These are phyloP conservation scores for Lycodopsis pacificus DNA, from an alignment of 2,797 vertebrate species.

Conservation along the genomic window DNA sequence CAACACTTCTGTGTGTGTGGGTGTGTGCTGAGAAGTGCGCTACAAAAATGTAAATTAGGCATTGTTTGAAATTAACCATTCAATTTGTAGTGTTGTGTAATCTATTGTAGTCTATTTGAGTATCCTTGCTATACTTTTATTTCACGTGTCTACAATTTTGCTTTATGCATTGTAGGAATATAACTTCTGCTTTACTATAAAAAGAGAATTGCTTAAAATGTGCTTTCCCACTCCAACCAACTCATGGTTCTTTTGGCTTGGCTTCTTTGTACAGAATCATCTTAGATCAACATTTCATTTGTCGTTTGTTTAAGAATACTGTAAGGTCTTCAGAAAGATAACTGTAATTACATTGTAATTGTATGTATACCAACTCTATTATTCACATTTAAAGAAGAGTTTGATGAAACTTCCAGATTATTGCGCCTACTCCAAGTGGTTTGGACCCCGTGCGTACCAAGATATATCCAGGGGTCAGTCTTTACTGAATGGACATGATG, in stretches of 20 bases:
- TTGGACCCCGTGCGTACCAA: constrained; percentile 49
- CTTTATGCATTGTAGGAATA: constrained; percentile 71
- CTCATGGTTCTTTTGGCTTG: constrained; percentile 79
- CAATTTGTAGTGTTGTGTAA: constrained; percentile 80
- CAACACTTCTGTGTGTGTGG: constrained; percentile 46
- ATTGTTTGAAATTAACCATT: constrained; percentile 71
- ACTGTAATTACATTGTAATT: constrained; percentile 79
- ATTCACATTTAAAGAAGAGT: constrained; percentile 68
- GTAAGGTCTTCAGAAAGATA: constrained; percentile 72
- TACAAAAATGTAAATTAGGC: constrained; percentile 79
- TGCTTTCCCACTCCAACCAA: constrained; percentile 76
- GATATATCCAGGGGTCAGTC: constrained; percentile 56
- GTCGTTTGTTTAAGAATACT: constrained; percentile 80
- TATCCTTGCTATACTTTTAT: constrained; percentile 74
- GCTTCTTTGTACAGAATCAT: constrained; percentile 85
- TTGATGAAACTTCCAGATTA: constrained; percentile 58
- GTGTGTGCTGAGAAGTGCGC: constrained; percentile 33
- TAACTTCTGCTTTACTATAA: constrained; percentile 78
- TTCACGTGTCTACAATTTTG: constrained; percentile 72
- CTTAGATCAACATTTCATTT: constrained; percentile 79
- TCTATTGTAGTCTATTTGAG: constrained; percentile 80
- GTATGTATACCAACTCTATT: constrained; percentile 76
- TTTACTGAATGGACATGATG: constrained; percentile 65
- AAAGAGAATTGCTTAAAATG: constrained; percentile 75
- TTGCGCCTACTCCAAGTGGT: constrained; percentile 51